These are phyloP conservation scores for Diachasma alloeum DNA, from an alignment of 1,140 invertebrate species.

Conservation along the genomic window DNA sequence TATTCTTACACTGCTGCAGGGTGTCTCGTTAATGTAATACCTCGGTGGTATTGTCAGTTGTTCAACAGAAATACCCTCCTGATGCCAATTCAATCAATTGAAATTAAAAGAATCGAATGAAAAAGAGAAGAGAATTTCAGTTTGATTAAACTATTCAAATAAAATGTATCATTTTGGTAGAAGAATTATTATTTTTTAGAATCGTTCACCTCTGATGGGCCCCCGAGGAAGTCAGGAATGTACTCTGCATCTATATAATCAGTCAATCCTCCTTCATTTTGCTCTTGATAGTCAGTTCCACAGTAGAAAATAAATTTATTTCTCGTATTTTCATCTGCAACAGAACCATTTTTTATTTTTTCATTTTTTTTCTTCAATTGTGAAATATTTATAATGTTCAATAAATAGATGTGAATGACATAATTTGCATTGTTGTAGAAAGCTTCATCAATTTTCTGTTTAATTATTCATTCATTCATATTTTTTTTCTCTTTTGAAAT, in stretches of 20 bases:
- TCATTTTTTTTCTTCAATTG: no score
- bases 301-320: constrained; percentile 95
- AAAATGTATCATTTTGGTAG: background rate
- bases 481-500: no score
- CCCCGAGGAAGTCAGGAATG: constrained; percentile 92
- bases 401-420: no score
- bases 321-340: constrained; percentile 90
- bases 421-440: no score
- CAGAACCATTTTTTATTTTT: constrained; percentile 16
- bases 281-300: constrained; percentile 82
- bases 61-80: constrained; percentile 59
- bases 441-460: no score
- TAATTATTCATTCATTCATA: no score
- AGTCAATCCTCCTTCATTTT: constrained; percentile 77
- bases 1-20: constrained; percentile 55
- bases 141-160: background rate
- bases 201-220: constrained; percentile 79
- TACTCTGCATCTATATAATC: constrained; percentile 88
- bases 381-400: no score
- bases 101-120: constrained; percentile 36
- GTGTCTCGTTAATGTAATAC: constrained; percentile 61
- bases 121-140: constrained; percentile 3
- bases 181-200: constrained; percentile 1
- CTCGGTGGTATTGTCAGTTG: constrained; percentile 59
- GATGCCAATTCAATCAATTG: constrained; percentile 47